These are phyloP conservation scores for Lycodopsis pacificus DNA, from an alignment of 2,797 vertebrate genomes.

Conservation along the genomic window DNA sequence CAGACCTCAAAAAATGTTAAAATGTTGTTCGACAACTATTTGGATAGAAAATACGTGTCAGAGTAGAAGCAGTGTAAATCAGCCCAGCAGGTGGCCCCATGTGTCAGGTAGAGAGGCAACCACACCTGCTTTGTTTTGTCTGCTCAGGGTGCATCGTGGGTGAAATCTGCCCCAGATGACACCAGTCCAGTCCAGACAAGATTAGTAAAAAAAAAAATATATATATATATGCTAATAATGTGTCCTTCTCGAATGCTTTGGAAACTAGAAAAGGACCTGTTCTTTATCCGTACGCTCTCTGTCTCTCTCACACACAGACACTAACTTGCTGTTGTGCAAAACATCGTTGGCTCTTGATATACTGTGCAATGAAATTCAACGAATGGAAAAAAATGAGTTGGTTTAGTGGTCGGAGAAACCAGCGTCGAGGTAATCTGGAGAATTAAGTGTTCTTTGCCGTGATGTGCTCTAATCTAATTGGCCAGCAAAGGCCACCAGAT, in stretches of 20 bases:
- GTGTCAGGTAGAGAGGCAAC: constrained; percentile 30
- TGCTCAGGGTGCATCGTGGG: constrained; percentile 6
- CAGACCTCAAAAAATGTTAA: constrained; percentile 39
- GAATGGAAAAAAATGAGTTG: constrained; percentile 53
- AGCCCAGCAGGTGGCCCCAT: constrained; percentile 62
- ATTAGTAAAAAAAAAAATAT: background rate
- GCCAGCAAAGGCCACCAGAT: constrained; percentile 51
- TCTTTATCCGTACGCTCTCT: background rate
- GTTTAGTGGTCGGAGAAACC: constrained; percentile 54
- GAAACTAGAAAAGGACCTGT: background rate
- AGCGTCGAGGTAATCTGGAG: constrained; percentile 54
- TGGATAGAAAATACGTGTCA: constrained; percentile 4
- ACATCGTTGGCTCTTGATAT: constrained; percentile 17
- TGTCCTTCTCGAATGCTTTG: background rate
- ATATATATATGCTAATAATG: background rate
- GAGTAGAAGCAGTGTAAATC: constrained; percentile 7
- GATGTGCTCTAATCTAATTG: constrained; percentile 57
- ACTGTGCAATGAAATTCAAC: constrained; percentile 50
- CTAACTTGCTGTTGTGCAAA: constrained; percentile 29
- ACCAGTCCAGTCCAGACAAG: background rate
- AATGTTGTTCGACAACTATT: constrained; percentile 22
- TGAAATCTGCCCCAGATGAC: background rate
- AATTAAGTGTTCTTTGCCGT: constrained; percentile 62
- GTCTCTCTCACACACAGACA: background rate
- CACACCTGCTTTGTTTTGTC: constrained; percentile 18